Evolutionary conservation across 2,797 vertebrate genomes (phyloP).

Genomic region (Schizopygopsis malacanthus): DNA sequence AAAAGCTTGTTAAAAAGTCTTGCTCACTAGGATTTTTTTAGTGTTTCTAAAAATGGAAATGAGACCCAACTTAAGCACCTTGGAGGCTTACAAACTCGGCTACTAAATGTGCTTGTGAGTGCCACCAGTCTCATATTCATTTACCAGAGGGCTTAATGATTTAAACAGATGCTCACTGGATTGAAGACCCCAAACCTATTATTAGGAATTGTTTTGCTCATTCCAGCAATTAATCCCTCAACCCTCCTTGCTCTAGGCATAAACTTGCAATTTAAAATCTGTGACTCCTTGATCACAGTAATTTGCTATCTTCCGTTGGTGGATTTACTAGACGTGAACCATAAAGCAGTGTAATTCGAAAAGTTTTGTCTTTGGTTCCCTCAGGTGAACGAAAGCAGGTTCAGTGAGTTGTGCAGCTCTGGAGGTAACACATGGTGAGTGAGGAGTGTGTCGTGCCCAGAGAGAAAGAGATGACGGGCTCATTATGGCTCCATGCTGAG

Average conservation of each 20-base stretch:
- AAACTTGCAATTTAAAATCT: slow-evolving; percentile 26
- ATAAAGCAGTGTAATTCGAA: slow-evolving; percentile 30
- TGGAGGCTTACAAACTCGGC: not conserved
- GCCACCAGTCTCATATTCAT: slow-evolving; percentile 39
- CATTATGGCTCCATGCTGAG: slow-evolving; percentile 61
- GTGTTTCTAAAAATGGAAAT: slow-evolving; percentile 26
- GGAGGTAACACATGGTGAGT: slow-evolving; percentile 47
- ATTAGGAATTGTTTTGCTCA: slow-evolving; percentile 39
- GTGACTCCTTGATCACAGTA: slow-evolving; percentile 21
- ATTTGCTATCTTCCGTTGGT: slow-evolving; percentile 31
- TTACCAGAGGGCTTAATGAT: slow-evolving; percentile 37
- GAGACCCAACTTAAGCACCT: not conserved
- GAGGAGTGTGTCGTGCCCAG: slow-evolving; percentile 40
- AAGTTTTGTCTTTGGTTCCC: slow-evolving; percentile 35
- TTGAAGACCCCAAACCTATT: slow-evolving; percentile 44
- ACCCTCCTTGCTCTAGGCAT: not conserved
- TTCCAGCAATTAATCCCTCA: slow-evolving; percentile 36
- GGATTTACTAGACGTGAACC: slow-evolving; percentile 41
- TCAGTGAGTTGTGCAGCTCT: slow-evolving; percentile 42
- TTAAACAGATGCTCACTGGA: slow-evolving; percentile 34
- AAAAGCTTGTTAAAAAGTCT: not conserved
- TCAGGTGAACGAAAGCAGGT: slow-evolving; percentile 34
- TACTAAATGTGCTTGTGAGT: slow-evolving; percentile 10
- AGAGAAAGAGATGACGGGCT: slow-evolving; percentile 57
- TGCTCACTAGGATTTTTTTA: not conserved